Conservation (phyloP, 1,140 invertebrate genomes). For the Bombus breviceps region DNA sequence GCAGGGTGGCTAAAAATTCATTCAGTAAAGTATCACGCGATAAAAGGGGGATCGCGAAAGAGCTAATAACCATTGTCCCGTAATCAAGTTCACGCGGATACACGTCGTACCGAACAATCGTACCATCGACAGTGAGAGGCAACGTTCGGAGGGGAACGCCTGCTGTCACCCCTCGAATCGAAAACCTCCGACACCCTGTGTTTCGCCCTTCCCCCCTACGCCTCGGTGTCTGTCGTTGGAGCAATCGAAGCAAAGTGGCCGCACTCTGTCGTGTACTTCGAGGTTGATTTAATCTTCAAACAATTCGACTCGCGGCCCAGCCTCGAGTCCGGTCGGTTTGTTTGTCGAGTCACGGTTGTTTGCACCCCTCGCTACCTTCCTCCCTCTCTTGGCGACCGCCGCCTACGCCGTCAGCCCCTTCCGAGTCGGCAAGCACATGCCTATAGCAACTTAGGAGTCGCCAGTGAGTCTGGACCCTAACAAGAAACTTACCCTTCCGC, state of each 20-base stretch:
- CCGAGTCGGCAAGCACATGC: constrained; percentile 54
- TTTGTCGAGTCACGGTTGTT: constrained; percentile 67
- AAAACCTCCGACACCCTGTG: constrained; percentile 27
- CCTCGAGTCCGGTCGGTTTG: constrained; percentile 60
- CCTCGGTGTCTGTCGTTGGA: not conserved
- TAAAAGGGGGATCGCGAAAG: not conserved
- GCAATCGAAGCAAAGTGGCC: constrained; percentile 59
- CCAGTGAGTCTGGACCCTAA: constrained; percentile 81
- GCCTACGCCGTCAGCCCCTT: not conserved
- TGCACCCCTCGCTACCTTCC: constrained; percentile 64
- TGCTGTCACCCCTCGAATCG: not conserved
- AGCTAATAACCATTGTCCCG: constrained; percentile 21
- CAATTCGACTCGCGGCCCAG: constrained; percentile 52
- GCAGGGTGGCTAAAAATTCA: no score
- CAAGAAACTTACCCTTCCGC: constrained; percentile 81
- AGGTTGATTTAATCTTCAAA: constrained; percentile 71
- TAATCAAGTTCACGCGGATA: constrained; percentile 18
- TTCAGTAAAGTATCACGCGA: not conserved
- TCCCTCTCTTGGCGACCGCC: not conserved
- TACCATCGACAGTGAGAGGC: not conserved
- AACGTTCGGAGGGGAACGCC: not conserved
- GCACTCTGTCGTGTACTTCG: constrained; percentile 49
- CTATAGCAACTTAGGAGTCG: constrained; percentile 72
- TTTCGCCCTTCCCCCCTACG: not conserved
- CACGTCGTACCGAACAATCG: not conserved